Base-by-base conservation (phyloP, 2,113 vertebrate species). In the Labrus mixtus region DNA sequence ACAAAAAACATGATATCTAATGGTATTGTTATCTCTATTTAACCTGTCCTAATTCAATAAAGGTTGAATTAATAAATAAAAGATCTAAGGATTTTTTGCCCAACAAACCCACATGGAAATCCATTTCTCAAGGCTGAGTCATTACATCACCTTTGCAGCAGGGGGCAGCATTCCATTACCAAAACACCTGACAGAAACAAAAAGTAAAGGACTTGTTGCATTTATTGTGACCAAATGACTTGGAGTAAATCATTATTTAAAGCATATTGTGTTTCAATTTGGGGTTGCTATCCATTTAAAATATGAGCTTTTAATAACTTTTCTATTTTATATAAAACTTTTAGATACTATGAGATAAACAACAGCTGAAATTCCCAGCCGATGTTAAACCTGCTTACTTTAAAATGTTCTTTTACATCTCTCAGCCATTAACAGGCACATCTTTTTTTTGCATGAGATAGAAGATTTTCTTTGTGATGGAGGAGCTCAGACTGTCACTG, bases 151-250 rank as follows among this genome's bases (percentile, higher is more conserved):
- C 45, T 76, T 50, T 43, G 41, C 89, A 86, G 73, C 66, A 89
- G 87, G 71, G 57, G 87, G 87, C 87, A 82, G 81, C 51, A 67
- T 72, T 75, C 37, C 73, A 73, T 56, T 77, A 68, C 50, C 13
- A 4, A 33, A 53, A 13, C 33, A 33, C 4, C 15, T 45, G 8
- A 39, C 12, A 50, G 3, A 76, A 66, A 51, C 46, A 41, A 64
- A 81, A n/a, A n/a, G n/a, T n/a, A n/a, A n/a, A n/a, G n/a, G n/a
- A n/a, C n/a, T 43, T 12, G 12, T 4, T 54, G 55, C 4, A 43
- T n/a, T 54, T 46, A 55, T 51, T 19, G 16, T 11, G 20, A 39
- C 4, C 13, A 16, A 46, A 22, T 33, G 16, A 20, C 8, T 3
- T 20, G 7, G 48, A 55, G 15, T 36, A 39, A 61, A 46, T 39